These are phyloP conservation scores for Tarsius wallacei DNA, from an alignment of 2,797 vertebrate genomes.

Conservation along the genomic window DNA sequence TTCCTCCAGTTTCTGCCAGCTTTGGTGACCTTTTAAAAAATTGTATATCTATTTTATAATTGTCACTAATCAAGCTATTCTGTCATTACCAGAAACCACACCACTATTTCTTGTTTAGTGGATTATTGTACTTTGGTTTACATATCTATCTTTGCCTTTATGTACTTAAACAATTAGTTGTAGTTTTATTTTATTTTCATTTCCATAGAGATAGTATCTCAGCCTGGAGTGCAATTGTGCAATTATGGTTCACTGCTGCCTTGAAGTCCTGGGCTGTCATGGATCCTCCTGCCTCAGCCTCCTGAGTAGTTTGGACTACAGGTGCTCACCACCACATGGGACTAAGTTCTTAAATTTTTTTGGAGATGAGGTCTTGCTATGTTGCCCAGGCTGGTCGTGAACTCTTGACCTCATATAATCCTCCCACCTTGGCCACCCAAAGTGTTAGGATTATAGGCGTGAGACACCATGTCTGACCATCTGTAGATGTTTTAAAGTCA, in stretches of 20 bases:
- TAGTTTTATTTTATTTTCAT: not conserved
- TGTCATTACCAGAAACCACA: not conserved
- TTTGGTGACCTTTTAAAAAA: not conserved
- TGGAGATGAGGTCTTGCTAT: not conserved
- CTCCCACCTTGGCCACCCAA: not conserved
- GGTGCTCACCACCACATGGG: not conserved
- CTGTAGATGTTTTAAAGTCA: conserved; percentile 2
- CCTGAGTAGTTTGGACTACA: not conserved
- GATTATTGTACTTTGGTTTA: not conserved
- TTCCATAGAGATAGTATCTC: not conserved
- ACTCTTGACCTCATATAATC: not conserved
- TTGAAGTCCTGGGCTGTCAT: not conserved
- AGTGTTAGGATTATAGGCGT: not conserved
- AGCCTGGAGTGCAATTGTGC: not conserved
- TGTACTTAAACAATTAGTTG: not conserved
- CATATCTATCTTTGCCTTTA: not conserved
- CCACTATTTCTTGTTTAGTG: not conserved
- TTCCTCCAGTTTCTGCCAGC: not conserved
- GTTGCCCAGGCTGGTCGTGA: not conserved
- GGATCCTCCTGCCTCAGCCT: not conserved
- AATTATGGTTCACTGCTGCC: not conserved
- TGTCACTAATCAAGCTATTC: not conserved
- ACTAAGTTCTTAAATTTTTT: not conserved
- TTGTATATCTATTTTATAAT: not conserved
- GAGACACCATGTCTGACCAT: not conserved